Conservation (phyloP, 2,888 invertebrate species). For the Meta bourneti region DNA sequence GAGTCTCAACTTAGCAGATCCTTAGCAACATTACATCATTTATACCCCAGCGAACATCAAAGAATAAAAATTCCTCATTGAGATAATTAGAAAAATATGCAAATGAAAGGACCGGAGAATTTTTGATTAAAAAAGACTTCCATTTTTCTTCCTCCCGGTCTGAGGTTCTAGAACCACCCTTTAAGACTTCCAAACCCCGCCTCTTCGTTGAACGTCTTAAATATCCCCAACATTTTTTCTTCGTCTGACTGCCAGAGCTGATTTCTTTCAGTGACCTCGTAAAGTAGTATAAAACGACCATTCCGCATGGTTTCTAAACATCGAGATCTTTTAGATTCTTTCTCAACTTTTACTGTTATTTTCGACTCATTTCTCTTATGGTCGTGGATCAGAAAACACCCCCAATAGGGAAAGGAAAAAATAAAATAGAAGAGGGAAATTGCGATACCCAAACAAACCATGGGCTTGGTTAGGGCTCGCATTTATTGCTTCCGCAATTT, state of each 20-base stretch:
- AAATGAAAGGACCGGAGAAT: background rate
- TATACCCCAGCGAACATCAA: background rate
- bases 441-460: constrained; percentile 42
- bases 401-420: background rate
- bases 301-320: constrained; percentile 61
- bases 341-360: constrained; percentile 50
- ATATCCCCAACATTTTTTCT: constrained; percentile 27
- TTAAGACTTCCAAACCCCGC: background rate
- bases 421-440: constrained; percentile 14
- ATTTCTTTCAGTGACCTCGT: constrained; percentile 48
- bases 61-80: background rate
- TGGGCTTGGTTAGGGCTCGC: constrained; percentile 17
- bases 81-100: constrained; percentile 56
- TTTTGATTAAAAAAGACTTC: constrained; percentile 18
- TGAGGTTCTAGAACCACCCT: constrained; percentile 12
- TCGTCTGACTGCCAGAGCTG: background rate
- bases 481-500: constrained; percentile 54
- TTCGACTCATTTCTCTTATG: constrained; percentile 62
- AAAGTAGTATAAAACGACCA: constrained; percentile 61
- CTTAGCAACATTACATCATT: constrained; percentile 7
- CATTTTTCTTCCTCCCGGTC: background rate
- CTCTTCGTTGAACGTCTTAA: constrained; percentile 19
- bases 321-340: constrained; percentile 48
- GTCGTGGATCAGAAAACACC: constrained; percentile 23
- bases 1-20: background rate